These are phyloP conservation scores for Catharus minimus DNA, from an alignment of 2,113 vertebrate genomes.

Conservation along the genomic window DNA sequence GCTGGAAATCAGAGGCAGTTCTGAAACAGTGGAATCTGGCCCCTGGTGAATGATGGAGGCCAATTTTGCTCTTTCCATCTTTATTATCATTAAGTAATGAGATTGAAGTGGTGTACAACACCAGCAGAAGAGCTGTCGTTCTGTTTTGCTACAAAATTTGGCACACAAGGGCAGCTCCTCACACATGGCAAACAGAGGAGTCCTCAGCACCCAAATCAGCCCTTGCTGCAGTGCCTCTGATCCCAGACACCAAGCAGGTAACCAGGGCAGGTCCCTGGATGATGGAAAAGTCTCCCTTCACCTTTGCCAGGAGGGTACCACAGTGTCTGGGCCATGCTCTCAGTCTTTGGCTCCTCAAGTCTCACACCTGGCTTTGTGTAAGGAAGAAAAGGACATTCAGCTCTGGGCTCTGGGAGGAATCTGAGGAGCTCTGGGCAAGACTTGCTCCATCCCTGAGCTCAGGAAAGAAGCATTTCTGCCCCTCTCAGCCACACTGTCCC, in stretches of 20 bases:
- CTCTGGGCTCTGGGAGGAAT: background rate
- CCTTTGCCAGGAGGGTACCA: background rate
- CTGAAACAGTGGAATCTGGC: background rate
- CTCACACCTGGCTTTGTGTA: fast-evolving
- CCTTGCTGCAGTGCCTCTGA: background rate
- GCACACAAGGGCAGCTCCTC: background rate
- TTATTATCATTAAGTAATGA: background rate
- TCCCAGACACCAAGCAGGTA: background rate
- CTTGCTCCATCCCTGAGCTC: background rate
- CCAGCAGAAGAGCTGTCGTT: background rate
- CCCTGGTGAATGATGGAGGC: background rate
- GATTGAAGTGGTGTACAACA: background rate
- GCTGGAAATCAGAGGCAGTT: background rate
- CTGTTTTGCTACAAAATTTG: background rate
- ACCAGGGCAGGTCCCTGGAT: background rate
- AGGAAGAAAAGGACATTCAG: background rate
- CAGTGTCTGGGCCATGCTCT: background rate
- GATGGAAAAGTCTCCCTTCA: background rate
- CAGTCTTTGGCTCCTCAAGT: fast-evolving
- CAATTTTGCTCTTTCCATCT: background rate
- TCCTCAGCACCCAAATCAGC: background rate
- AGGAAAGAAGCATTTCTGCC: background rate
- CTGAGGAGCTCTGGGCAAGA: background rate
- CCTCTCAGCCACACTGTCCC: background rate
- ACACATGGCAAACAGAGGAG: background rate